A percentile compares a stretch with the other conserved stretches of the same genome.
These are phyloP conservation scores for Venustoraphidia nigricollis DNA, from an alignment of 2,888 invertebrate species.

Conservation along the genomic window DNA sequence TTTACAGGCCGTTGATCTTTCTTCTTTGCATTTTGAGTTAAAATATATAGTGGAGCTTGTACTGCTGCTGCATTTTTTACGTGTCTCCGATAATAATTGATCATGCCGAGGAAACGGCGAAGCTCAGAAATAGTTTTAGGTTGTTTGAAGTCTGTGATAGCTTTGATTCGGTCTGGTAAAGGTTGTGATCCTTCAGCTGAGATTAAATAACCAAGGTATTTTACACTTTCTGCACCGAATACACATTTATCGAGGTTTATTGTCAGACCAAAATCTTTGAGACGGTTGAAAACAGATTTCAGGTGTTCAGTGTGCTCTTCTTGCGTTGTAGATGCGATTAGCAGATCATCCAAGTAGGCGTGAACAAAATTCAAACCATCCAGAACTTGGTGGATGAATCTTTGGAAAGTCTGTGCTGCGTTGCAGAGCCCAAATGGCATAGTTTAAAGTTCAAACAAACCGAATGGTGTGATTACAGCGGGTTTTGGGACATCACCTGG, in stretches of 20 bases:
- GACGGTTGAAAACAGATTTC: background rate
- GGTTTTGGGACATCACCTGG: slow-evolving; percentile 7
- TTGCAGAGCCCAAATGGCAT: slow-evolving; percentile 17
- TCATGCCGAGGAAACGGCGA: background rate
- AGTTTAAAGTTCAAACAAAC: slow-evolving; percentile 12
- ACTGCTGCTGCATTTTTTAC: too few species aligned
- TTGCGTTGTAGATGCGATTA: slow-evolving; percentile 7
- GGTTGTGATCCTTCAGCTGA: slow-evolving; percentile 8
- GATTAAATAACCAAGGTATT: slow-evolving; percentile 11
- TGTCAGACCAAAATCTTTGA: background rate
- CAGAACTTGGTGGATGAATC: background rate
- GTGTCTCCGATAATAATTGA: too few species aligned
- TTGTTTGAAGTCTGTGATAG: slow-evolving; percentile 2
- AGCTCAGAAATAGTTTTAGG: background rate
- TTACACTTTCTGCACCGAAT: slow-evolving; percentile 8
- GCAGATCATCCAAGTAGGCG: slow-evolving; percentile 13
- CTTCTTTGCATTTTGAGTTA: too few species aligned
- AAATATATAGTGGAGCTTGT: too few species aligned
- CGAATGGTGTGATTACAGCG: too few species aligned
- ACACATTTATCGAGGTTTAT: slow-evolving; percentile 8
- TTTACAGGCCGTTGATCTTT: background rate
- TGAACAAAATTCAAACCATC: slow-evolving; percentile 5
- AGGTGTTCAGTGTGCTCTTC: slow-evolving; percentile 6
- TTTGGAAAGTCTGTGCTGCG: slow-evolving; percentile 13
- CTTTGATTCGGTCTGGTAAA: slow-evolving; percentile 8